phyloP scores from a whole-genome alignment of 1,140 invertebrate species.

The Polyergus mexicanus region DNA sequence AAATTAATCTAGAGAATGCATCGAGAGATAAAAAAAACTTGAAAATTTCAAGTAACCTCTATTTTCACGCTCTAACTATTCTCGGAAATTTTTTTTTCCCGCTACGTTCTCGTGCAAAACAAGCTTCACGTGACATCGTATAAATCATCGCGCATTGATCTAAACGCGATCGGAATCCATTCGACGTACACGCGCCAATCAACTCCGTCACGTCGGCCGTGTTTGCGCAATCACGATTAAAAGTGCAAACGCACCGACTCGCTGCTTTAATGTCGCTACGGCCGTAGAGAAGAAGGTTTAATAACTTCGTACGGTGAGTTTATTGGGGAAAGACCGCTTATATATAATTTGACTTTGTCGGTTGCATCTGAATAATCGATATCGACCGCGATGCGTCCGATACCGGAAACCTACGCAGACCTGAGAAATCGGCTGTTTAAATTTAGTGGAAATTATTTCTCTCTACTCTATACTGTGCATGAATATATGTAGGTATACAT shows the following conservation, averaged over 20 bases:
- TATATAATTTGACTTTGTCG: constrained; percentile 81
- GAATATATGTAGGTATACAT: not conserved
- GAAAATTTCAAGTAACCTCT: not conserved
- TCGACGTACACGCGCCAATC: constrained; percentile 21
- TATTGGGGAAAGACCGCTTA: constrained; percentile 76
- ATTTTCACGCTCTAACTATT: not conserved
- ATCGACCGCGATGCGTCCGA: constrained; percentile 63
- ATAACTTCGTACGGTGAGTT: constrained; percentile 67
- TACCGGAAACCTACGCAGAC: constrained; percentile 80
- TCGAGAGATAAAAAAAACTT: not conserved
- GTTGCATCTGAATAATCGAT: constrained; percentile 82
- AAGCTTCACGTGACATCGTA: not conserved
- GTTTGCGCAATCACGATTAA: constrained; percentile 63
- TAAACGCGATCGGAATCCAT: constrained; percentile 9
- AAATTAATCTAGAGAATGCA: not conserved
- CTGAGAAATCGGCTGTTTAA: constrained; percentile 79
- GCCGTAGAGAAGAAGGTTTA: constrained; percentile 52
- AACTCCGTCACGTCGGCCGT: constrained; percentile 24
- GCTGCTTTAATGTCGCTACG: constrained; percentile 48
- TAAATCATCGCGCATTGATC: not conserved
- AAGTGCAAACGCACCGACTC: constrained; percentile 58
- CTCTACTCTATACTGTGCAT: constrained; percentile 39
- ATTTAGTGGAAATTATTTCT: constrained; percentile 84
- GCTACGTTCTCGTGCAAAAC: not conserved
- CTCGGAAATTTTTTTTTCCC: not conserved